A percentile compares a stretch with the other conserved stretches of the same genome.
These are phyloP conservation scores for Meganola albula DNA, from an alignment of 2,888 invertebrate species.

Conservation along the genomic window DNA sequence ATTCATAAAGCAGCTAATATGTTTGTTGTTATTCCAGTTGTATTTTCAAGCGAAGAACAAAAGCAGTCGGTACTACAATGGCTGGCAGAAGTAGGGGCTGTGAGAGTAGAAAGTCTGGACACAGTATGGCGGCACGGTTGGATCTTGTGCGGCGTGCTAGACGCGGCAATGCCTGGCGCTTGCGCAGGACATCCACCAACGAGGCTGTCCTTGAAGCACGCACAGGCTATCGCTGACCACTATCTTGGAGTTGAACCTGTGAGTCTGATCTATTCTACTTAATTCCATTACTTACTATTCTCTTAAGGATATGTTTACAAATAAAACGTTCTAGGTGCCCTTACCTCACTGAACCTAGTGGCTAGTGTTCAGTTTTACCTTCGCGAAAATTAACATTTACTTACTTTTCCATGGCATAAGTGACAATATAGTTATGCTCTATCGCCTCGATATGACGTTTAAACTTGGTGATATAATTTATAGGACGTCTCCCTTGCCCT, in stretches of 20 bases:
- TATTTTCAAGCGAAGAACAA: slow-evolving; percentile 65
- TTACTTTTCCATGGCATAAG: no score
- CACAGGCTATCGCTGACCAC: slow-evolving; percentile 78
- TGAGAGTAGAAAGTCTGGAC: slow-evolving; percentile 63
- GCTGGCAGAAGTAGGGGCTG: slow-evolving; percentile 59
- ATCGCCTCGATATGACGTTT: no score
- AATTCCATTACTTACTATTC: not conserved
- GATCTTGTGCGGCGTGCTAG: slow-evolving; percentile 77
- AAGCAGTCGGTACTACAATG: slow-evolving; percentile 61
- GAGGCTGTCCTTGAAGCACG: slow-evolving; percentile 65
- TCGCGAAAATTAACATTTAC: no score
- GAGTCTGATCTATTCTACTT: slow-evolving; percentile 26
- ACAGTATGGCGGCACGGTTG: slow-evolving; percentile 79
- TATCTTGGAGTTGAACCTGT: slow-evolving; percentile 79
- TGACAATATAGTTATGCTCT: no score
- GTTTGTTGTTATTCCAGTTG: slow-evolving; percentile 49
- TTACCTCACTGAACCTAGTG: no score
- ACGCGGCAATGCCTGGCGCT: slow-evolving; percentile 78
- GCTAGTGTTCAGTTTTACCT: no score
- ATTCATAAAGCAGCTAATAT: no score
- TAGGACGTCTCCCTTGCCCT: no score
- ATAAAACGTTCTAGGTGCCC: no score
- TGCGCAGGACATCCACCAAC: slow-evolving; percentile 78
- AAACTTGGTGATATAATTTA: no score
- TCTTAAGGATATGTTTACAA: no score